Base-by-base conservation (phyloP, 1,140 invertebrate species). In the Colletes gigas region DNA sequence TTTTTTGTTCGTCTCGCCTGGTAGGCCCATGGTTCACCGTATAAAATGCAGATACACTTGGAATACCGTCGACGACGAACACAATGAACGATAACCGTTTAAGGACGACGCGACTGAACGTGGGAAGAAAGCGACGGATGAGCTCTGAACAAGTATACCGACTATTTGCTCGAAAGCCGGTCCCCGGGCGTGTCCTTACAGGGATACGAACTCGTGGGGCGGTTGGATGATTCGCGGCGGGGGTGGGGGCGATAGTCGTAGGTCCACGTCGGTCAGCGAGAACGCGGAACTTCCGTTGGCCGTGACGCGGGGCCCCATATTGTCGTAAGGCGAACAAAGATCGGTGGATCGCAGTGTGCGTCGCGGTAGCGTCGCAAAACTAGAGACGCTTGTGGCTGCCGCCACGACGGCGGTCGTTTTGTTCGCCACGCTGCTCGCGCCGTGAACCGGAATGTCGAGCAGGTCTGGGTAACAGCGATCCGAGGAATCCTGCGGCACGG, bases 261-360 rank as follows among this genome's bases (percentile, higher is more conserved):
- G 83, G 52, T 93, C 91, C 71, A 89, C 90, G 87, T 97, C 96
- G 50, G 96, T 96, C 79, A 98, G 91, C 17, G 97, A 97, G 82
- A 97, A 95, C 2, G 96, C 97, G 14, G 97, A 98, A 76, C 95
- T 95, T 50, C 97, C 97, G 83, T 96, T 97, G 3, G 97, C 97
- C 8, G 97, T 98, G 14, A 98, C 97, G 85, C 97, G 94, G 44
- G 97, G 96, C 1, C 97, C 97, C 96, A 98, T 97, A 89, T 98
- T 98, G 91, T 98, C 97, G 91, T 98, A 98, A 92, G 92, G 93
- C 83, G 93, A 92, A 81, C 93, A 89, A 81, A 93, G 83, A 81
- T 94, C 92, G 75, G 83, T 68, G n/a, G 88, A 66, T 15, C 91
- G 84, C 47, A 93, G 71, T 65, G 89, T 85, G 55, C 92, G 93